phyloP scores from a whole-genome alignment of 2,888 invertebrate species.

The Cheilosia scutellata region DNA sequence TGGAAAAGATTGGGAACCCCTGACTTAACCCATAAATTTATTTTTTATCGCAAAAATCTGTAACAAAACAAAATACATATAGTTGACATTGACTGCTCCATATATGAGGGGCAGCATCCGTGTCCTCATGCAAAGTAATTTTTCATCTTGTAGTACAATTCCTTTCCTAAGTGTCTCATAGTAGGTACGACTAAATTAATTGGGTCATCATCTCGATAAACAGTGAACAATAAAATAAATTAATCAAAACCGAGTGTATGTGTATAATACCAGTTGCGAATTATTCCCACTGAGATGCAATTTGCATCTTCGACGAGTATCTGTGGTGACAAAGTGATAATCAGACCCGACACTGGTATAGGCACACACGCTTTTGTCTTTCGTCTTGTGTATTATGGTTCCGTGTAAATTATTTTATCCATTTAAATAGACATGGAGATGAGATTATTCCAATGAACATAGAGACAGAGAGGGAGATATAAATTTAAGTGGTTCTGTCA shows the following conservation, averaged over 20 bases:
- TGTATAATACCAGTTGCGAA: neutral
- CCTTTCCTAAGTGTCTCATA: neutral
- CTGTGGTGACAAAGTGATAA: constrained; percentile 9
- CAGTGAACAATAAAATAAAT: neutral
- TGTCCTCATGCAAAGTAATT: too few relatives aligned
- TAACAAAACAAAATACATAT: too few relatives aligned
- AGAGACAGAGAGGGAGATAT: constrained; percentile 7
- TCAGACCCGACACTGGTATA: neutral
- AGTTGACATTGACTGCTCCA: too few relatives aligned
- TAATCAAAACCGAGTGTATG: neutral
- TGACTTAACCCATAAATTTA: too few relatives aligned
- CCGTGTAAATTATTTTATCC: constrained; percentile 51
- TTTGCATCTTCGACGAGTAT: constrained; percentile 31
- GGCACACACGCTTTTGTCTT: constrained; percentile 4
- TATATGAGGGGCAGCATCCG: too few relatives aligned
- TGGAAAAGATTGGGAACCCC: too few relatives aligned
- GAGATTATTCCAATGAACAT: constrained; percentile 41
- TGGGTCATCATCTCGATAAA: constrained; percentile 28
- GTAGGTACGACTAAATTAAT: constrained; percentile 14
- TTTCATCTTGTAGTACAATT: too few relatives aligned
- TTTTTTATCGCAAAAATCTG: too few relatives aligned
- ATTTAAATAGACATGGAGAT: constrained; percentile 47
- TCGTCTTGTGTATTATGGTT: neutral
- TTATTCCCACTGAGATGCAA: constrained; percentile 9
- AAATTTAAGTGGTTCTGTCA: constrained; percentile 39